Evolutionary conservation across 2,888 invertebrate species (phyloP), one percentile per base, ranked within the genome.

Genomic region (Sabellastarte sp.): DNA sequence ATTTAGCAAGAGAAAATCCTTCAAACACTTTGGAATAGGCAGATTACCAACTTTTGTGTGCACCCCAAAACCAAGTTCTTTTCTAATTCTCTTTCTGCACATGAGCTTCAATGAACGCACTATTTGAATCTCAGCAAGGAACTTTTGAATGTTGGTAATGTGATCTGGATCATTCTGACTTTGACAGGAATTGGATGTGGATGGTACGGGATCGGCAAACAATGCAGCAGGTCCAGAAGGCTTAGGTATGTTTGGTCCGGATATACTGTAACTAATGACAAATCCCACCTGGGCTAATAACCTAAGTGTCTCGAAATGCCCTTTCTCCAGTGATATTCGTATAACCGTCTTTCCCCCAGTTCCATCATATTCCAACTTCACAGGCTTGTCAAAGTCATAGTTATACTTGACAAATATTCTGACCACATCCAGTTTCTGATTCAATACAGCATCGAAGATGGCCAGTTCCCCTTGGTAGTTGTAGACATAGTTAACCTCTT

Each of bases 391-490:
- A 60, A 80, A 71, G 68, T 81, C 80, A 72, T 81, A 82, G 72
- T 83, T 83, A 71, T 77, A 76, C 52, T 72, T 72, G 56, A 83
- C 73, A 75, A 83, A 80, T n/a, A 80, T 72, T 63, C 74, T 73
- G 59, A 82, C 69, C 29, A 80, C 76, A 64, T 83, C 83, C 31
- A 76, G 67, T 69, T 81, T 81, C 75, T 83, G 82, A 57, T 80
- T 79, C 41, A 79, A 72, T 20, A 82, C 79, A 10, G 80, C 80
- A 57, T 82, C 83, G 64, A 77, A 79, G 28, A 80, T 76, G 32
- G 81, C 80, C 20, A 80, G 79, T 68, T 82, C 83, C 20, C 83
- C 80, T 63, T 81, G 80, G 70, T 81, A 81, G 72, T 82, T 83
- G 70, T 80, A 83, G 56, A 81, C 80, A 64, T 82, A 77, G 52